Evolutionary conservation across 2,888 invertebrate genomes (phyloP).

Genomic region (Agrenia bidenticulata): DNA sequence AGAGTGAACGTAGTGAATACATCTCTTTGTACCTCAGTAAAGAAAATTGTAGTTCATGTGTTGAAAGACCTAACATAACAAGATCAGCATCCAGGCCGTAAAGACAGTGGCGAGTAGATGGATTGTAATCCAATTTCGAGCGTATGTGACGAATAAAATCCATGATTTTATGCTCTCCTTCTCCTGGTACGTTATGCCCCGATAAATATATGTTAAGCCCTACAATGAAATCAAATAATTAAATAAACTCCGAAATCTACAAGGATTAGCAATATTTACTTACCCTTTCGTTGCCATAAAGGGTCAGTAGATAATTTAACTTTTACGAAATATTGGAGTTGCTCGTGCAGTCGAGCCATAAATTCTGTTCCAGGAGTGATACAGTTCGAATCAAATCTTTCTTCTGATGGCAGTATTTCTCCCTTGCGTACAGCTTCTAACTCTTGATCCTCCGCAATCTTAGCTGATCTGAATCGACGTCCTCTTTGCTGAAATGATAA

Average conservation of each 20-base stretch:
- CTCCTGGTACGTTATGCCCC: conserved; percentile 72
- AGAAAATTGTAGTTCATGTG: conserved; percentile 94
- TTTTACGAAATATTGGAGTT: conserved; percentile 79
- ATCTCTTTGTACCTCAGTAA: conserved; percentile 90
- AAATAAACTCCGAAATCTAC: background rate
- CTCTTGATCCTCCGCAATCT: conserved; percentile 77
- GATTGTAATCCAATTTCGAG: conserved; percentile 78
- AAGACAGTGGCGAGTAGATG: conserved; percentile 90
- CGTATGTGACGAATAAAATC: conserved; percentile 88
- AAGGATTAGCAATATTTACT: background rate
- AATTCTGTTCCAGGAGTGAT: conserved; percentile 96
- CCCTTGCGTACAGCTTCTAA: conserved; percentile 74
- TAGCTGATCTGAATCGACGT: conserved; percentile 76
- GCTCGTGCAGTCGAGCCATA: conserved; percentile 85
- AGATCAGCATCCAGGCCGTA: conserved; percentile 97
- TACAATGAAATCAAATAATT: background rate
- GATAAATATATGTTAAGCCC: conserved; percentile 34
- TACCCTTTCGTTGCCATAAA: conserved; percentile 88
- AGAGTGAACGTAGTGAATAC: too few species aligned
- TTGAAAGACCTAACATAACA: conserved; percentile 92
- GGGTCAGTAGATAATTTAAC: conserved; percentile 68
- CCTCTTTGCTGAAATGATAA: conserved; percentile 54
- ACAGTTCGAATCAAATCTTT: conserved; percentile 94
- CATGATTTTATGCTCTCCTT: conserved; percentile 99
- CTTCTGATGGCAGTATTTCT: conserved; percentile 73